phyloP scores from a whole-genome alignment of 2,888 invertebrate genomes.

The Hirtodrosophila confusa region DNA sequence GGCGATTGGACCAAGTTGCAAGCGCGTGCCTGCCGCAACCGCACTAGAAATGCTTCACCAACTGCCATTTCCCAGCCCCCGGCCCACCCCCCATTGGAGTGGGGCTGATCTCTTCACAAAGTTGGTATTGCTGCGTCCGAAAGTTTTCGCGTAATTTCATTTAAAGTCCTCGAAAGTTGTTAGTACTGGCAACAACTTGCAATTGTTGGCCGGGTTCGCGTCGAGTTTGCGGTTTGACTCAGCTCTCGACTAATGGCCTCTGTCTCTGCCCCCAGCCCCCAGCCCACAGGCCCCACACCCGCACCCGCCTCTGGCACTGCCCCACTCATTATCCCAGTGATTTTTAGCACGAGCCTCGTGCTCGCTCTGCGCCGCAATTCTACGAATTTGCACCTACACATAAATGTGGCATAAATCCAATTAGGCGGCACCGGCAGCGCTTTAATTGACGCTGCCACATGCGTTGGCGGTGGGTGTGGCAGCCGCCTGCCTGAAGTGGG shows the following conservation, averaged over 20 bases:
- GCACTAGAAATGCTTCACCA: conserved; percentile 37
- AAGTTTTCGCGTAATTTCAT: conserved; percentile 80
- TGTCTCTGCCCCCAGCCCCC: conserved; percentile 4
- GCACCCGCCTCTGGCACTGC: conserved; percentile 4
- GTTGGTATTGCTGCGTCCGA: conserved; percentile 60
- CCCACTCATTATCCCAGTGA: conserved; percentile 67
- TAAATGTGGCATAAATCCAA: conserved; percentile 79
- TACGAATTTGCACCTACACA: conserved; percentile 73
- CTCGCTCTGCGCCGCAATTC: conserved; percentile 41
- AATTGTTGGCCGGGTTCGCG: conserved; percentile 61
- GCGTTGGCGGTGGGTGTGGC: conserved; percentile 9
- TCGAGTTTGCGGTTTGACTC: conserved; percentile 59
- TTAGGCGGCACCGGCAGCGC: conserved; percentile 74
- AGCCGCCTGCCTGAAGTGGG: not conserved
- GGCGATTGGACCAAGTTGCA: conserved; percentile 35
- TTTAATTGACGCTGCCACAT: conserved; percentile 69
- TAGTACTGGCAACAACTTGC: conserved; percentile 57
- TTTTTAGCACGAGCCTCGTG: conserved; percentile 62
- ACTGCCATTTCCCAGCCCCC: conserved; percentile 19
- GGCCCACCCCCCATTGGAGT: not conserved
- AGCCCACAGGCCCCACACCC: too few species aligned
- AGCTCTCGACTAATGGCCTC: conserved; percentile 29
- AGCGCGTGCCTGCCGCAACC: conserved; percentile 57
- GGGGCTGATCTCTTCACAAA: conserved; percentile 72
- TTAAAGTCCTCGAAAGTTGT: conserved; percentile 79